A percentile compares a stretch with the other conserved stretches of the same genome.
These are phyloP conservation scores for Ectropis crepuscularia DNA, from an alignment of 2,888 invertebrate genomes.

Conservation along the genomic window DNA sequence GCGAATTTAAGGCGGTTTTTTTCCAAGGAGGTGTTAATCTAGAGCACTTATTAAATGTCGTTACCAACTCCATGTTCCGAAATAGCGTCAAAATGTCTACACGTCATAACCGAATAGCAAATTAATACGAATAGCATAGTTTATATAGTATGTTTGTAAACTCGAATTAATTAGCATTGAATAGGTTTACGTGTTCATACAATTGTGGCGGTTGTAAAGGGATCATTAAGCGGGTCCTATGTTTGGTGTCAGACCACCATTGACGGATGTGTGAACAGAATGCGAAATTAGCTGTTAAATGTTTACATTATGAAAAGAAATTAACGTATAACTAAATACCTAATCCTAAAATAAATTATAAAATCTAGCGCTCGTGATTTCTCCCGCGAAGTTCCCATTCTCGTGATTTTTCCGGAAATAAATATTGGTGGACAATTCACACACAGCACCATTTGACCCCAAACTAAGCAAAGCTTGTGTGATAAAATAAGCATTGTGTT, in stretches of 20 bases:
- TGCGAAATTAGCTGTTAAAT: slow-evolving; percentile 22
- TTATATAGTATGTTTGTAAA: slow-evolving; percentile 22
- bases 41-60: background rate
- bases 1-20: too few relatives aligned
- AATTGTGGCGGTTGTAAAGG: slow-evolving; percentile 29
- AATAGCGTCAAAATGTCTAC: background rate
- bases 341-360: background rate
- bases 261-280: slow-evolving; percentile 20
- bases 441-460: too few relatives aligned
- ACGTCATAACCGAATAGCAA: slow-evolving; percentile 1
- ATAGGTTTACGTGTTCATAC: slow-evolving; percentile 19
- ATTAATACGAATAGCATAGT: slow-evolving; percentile 12
- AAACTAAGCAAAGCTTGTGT: too few relatives aligned
- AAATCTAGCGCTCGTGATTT: too few relatives aligned
- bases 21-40: too few relatives aligned
- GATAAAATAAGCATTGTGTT: too few relatives aligned
- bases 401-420: too few relatives aligned
- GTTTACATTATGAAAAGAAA: background rate
- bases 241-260: slow-evolving; percentile 33
- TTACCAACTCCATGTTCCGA: background rate
- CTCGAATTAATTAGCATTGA: slow-evolving; percentile 31
- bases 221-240: slow-evolving; percentile 30
- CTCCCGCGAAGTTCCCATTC: too few relatives aligned
- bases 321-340: background rate
- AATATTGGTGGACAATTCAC: too few relatives aligned